A percentile compares a stretch with the other conserved stretches of the same genome.
Evolutionary conservation across 2,888 invertebrate species (phyloP).

Genomic region (Tetheella fluctuosa): DNA sequence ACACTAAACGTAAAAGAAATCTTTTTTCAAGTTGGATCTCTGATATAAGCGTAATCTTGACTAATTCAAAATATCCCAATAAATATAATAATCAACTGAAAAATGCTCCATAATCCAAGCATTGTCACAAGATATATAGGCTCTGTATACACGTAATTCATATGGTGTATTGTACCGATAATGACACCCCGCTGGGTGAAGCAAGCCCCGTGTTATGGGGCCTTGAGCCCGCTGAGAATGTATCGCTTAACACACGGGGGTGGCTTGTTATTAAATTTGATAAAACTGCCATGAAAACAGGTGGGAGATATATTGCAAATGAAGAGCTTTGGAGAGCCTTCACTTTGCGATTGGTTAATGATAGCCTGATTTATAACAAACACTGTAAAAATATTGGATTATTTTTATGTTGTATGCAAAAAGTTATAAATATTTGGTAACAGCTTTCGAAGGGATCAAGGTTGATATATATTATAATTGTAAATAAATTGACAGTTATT

Average conservation of each 20-base stretch:
- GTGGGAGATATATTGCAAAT: background rate
- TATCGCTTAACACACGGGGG: conserved; percentile 11
- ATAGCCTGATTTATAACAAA: too few species aligned
- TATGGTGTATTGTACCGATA: conserved; percentile 24
- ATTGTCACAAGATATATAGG: background rate
- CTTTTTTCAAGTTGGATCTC: too few species aligned
- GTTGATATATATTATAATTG: background rate
- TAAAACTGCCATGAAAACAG: conserved; percentile 9
- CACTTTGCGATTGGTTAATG: background rate
- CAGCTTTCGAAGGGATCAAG: background rate
- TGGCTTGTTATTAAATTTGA: conserved; percentile 25
- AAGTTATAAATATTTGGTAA: background rate
- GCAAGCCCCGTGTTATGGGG: conserved; percentile 33
- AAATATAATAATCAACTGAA: background rate
- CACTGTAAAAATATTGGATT: too few species aligned
- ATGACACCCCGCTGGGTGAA: conserved; percentile 35
- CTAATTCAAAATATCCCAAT: background rate
- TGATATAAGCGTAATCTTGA: too few species aligned
- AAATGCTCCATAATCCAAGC: background rate
- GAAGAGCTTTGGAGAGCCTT: background rate
- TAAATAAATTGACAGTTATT: background rate
- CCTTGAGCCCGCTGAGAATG: conserved; percentile 20
- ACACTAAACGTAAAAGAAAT: too few species aligned
- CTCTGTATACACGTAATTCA: conserved; percentile 6
- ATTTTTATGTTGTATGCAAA: too few species aligned